These are phyloP conservation scores for Salvelinus alpinus DNA, from an alignment of 2,113 vertebrate species.

Conservation along the genomic window DNA sequence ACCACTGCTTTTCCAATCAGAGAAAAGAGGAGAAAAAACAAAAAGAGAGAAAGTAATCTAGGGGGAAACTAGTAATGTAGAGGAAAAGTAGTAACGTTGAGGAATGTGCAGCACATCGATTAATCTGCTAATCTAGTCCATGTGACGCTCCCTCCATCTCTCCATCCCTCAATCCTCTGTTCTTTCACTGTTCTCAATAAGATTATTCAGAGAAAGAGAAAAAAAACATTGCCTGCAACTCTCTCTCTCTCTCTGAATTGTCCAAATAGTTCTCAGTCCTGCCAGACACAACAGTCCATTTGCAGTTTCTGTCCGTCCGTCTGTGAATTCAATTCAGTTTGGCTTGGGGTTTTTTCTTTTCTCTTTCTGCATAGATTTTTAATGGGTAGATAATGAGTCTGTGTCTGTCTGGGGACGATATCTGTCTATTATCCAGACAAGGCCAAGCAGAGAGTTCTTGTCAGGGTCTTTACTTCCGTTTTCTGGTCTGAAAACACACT, in stretches of 20 bases:
- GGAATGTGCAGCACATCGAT: conserved; percentile 32
- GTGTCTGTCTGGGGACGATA: background rate
- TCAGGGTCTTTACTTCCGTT: background rate
- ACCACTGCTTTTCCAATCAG: conserved; percentile 28
- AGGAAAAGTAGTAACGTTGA: conserved; percentile 49
- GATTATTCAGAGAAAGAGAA: conserved; percentile 34
- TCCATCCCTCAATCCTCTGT: conserved; percentile 21
- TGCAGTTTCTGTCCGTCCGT: conserved; percentile 37
- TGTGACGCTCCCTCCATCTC: conserved; percentile 39
- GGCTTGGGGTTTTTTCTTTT: conserved; percentile 26
- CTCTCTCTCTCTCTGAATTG: conserved; percentile 23
- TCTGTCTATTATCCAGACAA: conserved; percentile 35
- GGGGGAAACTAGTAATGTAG: conserved; percentile 75
- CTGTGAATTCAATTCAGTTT: conserved; percentile 34
- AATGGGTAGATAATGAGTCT: conserved; percentile 18
- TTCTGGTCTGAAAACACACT: conserved; percentile 23
- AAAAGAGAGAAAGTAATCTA: conserved; percentile 9
- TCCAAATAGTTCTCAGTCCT: conserved; percentile 55
- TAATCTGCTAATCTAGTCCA: conserved; percentile 60
- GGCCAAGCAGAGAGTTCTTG: background rate
- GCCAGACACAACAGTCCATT: conserved; percentile 55
- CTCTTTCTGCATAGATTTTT: conserved; percentile 10
- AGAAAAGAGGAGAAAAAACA: conserved; percentile 30
- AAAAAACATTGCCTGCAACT: conserved; percentile 35
- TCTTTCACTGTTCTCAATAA: conserved; percentile 39